Conservation (phyloP, 2,797 vertebrate genomes). For the Chaunax sp. region DNA sequence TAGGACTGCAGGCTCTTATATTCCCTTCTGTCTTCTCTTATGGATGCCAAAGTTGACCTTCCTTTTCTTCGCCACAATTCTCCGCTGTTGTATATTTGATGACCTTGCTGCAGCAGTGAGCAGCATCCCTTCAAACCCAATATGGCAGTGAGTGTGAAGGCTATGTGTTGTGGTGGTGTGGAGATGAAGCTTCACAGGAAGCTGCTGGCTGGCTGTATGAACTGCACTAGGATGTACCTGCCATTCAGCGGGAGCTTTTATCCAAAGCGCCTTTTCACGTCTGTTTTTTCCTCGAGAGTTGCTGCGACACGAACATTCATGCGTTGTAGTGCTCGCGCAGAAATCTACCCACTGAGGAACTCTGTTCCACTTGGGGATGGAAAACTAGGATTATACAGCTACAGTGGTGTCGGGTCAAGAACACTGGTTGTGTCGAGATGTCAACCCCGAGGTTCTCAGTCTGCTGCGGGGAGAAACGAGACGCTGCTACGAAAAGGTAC, state of each 20-base stretch:
- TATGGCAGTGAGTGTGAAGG: constrained; percentile 60
- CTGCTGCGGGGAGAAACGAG: constrained; percentile 9
- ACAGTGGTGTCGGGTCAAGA: neutral
- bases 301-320: neutral
- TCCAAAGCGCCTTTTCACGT: constrained; percentile 36
- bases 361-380: constrained; percentile 2
- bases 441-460: constrained; percentile 20
- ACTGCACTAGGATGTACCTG: constrained; percentile 28
- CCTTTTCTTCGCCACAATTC: neutral
- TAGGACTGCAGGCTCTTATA: neutral
- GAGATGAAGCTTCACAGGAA: constrained; percentile 42
- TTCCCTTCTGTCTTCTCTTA: neutral
- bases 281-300: constrained; percentile 11
- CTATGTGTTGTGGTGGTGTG: constrained; percentile 15
- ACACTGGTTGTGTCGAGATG: neutral
- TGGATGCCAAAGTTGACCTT: neutral
- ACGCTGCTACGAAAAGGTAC: constrained; percentile 45
- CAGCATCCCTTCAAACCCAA: neutral
- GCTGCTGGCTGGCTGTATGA: constrained; percentile 46
- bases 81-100: neutral
- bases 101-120: neutral
- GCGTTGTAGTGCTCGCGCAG: neutral
- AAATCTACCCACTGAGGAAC: neutral
- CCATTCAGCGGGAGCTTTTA: constrained; percentile 19
- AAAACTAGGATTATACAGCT: constrained; percentile 11